Evolutionary conservation across 1,140 invertebrate species (phyloP), one percentile per base, ranked within the genome.

Genomic region (Reticulitermes speratus): DNA sequence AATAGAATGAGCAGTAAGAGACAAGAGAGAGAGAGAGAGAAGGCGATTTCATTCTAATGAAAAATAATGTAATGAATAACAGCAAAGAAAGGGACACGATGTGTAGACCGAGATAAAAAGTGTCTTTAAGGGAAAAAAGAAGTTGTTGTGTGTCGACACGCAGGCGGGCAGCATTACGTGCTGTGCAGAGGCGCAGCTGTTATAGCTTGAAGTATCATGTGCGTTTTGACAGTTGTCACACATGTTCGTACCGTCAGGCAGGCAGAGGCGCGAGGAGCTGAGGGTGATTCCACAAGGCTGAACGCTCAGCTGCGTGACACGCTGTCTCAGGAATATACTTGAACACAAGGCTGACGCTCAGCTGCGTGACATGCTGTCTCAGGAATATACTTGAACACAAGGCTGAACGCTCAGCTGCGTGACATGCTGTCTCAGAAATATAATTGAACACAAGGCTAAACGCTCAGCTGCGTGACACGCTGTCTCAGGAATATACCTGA

Each of bases 61-160:
- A 75, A 75, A 75, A 75, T 75, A 75, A 75, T 75, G 65, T 75
- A 75, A 75, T 75, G 65, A 12, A 75, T 75, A 75, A 75, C 25
- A 25, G 25, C 38, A 75, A 75, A 16, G 65, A 75, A 75, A 75
- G 65, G n/a, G 65, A 75, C 25, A 30, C 19, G 65, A 25, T n/a
- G 65, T 30, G 65, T 75, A 75, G 59, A 65, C 59, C 59, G 59
- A 12, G 21, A 65, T 59, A n/a, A 75, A 75, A 75, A 55, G 52
- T 55, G 14, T 16, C 52, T 55, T 16, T 16, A 55, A 55, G 19
- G 19, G 14, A 55, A 55, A 16, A 48, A 48, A 48, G 45, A 21
- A 65, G 9, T 65, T 65, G 12, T 25, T 65, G 59, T 48, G 45
- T 65, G 21, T n/a, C 59, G 59, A 65, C 59, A 65, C 19, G 59